A percentile compares a stretch with the other conserved stretches of the same genome.
Evolutionary conservation across 2,888 invertebrate genomes (phyloP).

Genomic region (Pasiphila rectangulata): DNA sequence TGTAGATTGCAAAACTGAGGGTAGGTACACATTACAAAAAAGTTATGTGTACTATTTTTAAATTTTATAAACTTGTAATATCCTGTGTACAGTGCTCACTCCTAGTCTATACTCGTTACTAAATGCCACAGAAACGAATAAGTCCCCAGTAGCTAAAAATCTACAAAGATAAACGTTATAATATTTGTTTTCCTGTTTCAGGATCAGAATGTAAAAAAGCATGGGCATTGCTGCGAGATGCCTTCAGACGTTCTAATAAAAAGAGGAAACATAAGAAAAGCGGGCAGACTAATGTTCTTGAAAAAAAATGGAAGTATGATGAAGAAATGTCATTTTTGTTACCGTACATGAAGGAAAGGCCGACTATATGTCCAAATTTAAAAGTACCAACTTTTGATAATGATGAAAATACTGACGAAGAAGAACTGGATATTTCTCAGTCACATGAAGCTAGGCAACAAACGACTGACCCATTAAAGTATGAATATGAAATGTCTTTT

Average conservation of each 20-base stretch:
- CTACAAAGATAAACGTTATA: no score
- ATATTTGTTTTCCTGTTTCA: no score
- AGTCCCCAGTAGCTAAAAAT: no score
- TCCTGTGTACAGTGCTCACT: no score
- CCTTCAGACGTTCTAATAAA: not conserved
- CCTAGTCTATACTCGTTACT: no score
- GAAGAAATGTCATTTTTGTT: not conserved
- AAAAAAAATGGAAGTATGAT: conserved; percentile 1
- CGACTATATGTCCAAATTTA: not conserved
- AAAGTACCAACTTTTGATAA: not conserved
- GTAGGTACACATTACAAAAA: no score
- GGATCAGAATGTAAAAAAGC: conserved; percentile 1
- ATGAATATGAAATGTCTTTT: no score
- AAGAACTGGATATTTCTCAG: not conserved
- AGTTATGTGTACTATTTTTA: no score
- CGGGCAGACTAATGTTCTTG: not conserved
- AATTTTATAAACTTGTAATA: no score
- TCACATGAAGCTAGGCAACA: not conserved
- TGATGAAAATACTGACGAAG: not conserved
- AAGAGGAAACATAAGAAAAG: not conserved
- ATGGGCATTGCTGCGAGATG: conserved; percentile 1
- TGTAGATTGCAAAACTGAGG: no score
- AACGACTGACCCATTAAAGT: no score
- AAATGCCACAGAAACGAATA: no score
- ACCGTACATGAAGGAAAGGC: not conserved